Conservation (phyloP, 2,113 vertebrate genomes). For the Struthio camelus region DNA sequence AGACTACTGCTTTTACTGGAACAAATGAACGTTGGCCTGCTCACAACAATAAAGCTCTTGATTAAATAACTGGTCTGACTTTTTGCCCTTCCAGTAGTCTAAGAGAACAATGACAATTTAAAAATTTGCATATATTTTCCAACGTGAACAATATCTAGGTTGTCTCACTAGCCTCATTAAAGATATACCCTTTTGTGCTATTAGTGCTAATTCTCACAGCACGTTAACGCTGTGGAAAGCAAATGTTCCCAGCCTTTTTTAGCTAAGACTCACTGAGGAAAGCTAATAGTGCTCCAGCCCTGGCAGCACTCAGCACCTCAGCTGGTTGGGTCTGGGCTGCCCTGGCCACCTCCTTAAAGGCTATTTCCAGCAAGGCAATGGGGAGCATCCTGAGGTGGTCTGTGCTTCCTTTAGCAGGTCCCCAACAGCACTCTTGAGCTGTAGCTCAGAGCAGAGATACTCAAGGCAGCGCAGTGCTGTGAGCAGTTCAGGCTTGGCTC, state of each 20-base stretch:
- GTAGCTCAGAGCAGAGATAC: rapidly evolving
- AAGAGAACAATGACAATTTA: not conserved
- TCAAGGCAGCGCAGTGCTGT: not conserved
- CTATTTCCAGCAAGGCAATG: not conserved
- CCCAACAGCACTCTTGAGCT: rapidly evolving
- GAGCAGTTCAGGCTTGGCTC: not conserved
- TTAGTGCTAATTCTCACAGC: not conserved
- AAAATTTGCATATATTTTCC: not conserved
- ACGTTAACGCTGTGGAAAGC: not conserved
- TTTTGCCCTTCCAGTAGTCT: not conserved
- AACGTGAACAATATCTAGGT: not conserved
- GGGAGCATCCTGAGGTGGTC: not conserved
- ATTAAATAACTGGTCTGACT: not conserved
- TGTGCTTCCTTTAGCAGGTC: not conserved
- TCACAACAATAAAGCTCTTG: not conserved
- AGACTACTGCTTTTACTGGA: not conserved
- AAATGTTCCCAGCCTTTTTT: not conserved
- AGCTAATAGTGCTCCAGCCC: not conserved
- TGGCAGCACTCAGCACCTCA: rapidly evolving
- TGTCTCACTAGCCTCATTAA: not conserved
- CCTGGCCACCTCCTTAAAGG: not conserved
- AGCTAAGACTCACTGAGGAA: not conserved
- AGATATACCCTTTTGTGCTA: not conserved
- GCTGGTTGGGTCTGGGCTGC: not conserved
- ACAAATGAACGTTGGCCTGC: not conserved